Conservation (phyloP, 2,113 vertebrate genomes). For the Thymallus thymallus region DNA sequence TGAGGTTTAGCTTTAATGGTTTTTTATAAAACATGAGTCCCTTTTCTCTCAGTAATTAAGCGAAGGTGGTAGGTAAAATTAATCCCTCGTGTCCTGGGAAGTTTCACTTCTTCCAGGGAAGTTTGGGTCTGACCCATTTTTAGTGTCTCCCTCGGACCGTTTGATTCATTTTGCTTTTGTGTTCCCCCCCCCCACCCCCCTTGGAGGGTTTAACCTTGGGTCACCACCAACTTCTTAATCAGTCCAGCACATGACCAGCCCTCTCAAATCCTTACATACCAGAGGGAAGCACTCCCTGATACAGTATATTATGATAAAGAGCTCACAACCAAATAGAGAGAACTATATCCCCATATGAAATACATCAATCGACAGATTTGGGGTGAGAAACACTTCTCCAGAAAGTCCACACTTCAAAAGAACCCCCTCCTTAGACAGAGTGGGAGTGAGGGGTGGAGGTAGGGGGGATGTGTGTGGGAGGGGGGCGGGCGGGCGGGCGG, state of each 20-base stretch:
- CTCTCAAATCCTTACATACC: constrained; percentile 68
- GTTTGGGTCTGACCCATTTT: constrained; percentile 47
- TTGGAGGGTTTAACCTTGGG: constrained; percentile 67
- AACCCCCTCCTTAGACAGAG: constrained; percentile 43
- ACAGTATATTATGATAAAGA: constrained; percentile 71
- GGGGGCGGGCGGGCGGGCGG: not conserved
- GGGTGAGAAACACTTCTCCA: constrained; percentile 53
- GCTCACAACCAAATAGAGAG: constrained; percentile 56
- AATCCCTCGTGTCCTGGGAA: constrained; percentile 31
- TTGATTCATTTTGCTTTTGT: constrained; percentile 42
- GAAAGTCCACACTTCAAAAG: constrained; percentile 74
- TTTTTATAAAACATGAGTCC: constrained; percentile 27
- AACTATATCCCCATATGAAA: constrained; percentile 56
- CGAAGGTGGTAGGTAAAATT: not conserved
- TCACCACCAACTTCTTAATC: constrained; percentile 69
- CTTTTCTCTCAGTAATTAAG: not conserved
- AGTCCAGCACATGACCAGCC: constrained; percentile 71
- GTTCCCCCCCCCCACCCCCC: constrained; percentile 11
- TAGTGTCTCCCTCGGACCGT: constrained; percentile 39
- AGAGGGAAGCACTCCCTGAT: constrained; percentile 69
- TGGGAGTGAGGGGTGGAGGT: constrained; percentile 8
- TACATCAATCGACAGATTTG: constrained; percentile 70
- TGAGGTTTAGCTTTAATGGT: constrained; percentile 31
- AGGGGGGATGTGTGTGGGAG: not conserved
- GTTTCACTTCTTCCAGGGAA: constrained; percentile 37